phyloP scores from a whole-genome alignment of 2,888 invertebrate genomes.

The Phyllotreta cruciferae region DNA sequence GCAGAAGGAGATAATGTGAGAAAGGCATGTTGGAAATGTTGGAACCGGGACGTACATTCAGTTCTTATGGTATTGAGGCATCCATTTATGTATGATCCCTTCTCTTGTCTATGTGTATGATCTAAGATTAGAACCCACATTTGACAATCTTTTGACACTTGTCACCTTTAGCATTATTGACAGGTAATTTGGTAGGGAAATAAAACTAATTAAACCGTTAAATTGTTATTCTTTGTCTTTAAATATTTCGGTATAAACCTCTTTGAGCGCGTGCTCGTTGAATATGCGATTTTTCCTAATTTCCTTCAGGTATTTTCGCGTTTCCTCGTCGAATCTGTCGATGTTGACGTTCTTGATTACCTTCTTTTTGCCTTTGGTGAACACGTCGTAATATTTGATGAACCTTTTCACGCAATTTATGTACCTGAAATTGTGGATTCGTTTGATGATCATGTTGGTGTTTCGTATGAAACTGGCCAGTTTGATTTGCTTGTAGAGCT shows the following conservation, averaged over 20 bases:
- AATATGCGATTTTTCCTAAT: slow-evolving; percentile 33
- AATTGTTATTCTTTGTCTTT: not conserved
- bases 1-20: too few relatives aligned
- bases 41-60: too few relatives aligned
- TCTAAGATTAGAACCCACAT: too few relatives aligned
- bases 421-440: slow-evolving; percentile 34
- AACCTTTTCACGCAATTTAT: slow-evolving; percentile 26
- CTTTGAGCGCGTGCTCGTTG: slow-evolving; percentile 24
- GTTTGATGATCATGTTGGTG: slow-evolving; percentile 39
- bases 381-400: slow-evolving; percentile 34
- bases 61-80: too few relatives aligned
- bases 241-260: slow-evolving; percentile 14
- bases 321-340: slow-evolving; percentile 39
- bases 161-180: too few relatives aligned
- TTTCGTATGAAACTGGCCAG: slow-evolving; percentile 43
- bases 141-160: too few relatives aligned
- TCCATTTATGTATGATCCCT: too few relatives aligned
- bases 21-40: too few relatives aligned
- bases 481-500: slow-evolving; percentile 44
- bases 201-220: not conserved
- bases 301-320: slow-evolving; percentile 33
- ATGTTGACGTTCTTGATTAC: slow-evolving; percentile 24
- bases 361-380: slow-evolving; percentile 35
- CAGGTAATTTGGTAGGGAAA: too few relatives aligned
- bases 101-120: too few relatives aligned